These are phyloP conservation scores for Esperia sulphurella DNA, from an alignment of 2,888 invertebrate species.

Conservation along the genomic window DNA sequence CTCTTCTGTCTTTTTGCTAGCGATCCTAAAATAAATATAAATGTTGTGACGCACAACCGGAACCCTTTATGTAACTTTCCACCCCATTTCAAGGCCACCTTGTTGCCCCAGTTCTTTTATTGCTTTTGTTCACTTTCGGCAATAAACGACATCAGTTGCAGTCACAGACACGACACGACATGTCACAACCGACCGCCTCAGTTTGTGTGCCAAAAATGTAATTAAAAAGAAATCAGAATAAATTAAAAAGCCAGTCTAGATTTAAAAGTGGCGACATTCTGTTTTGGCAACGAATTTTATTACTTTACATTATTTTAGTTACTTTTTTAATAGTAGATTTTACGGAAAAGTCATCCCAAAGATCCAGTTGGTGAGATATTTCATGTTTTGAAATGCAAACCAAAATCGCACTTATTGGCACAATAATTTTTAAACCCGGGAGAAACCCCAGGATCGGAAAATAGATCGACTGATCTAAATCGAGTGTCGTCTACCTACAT, in stretches of 20 bases:
- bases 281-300: background rate
- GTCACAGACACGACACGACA: background rate
- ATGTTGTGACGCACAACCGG: background rate
- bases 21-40: background rate
- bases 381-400: too few relatives aligned
- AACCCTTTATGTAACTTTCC: background rate
- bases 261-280: background rate
- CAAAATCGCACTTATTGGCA: too few relatives aligned
- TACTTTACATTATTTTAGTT: too few relatives aligned
- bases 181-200: background rate
- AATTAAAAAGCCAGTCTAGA: background rate
- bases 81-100: background rate
- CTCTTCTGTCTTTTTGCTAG: too few relatives aligned
- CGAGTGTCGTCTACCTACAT: too few relatives aligned
- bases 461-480: too few relatives aligned
- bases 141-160: background rate
- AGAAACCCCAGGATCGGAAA: too few relatives aligned
- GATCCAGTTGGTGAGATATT: too few relatives aligned
- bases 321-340: too few relatives aligned
- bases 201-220: background rate
- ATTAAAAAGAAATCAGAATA: constrained; percentile 1
- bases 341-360: too few relatives aligned
- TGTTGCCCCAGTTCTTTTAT: background rate
- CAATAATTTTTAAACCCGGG: too few relatives aligned
- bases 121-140: background rate